Evolutionary conservation across 1,140 invertebrate species (phyloP), one percentile per base, ranked within the genome.

Genomic region (Zophobas atratus): DNA sequence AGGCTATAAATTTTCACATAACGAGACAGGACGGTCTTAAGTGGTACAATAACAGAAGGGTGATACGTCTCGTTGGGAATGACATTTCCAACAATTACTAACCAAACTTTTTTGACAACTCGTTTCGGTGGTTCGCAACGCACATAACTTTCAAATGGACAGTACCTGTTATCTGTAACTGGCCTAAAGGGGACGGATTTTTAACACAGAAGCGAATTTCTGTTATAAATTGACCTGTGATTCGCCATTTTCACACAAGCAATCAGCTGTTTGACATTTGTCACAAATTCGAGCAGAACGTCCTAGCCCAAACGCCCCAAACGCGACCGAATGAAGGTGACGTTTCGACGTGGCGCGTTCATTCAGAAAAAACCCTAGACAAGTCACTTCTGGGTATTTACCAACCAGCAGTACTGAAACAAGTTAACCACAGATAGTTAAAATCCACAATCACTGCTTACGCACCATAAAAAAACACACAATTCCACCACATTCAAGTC

Each of bases 241-340:
- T 67, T 77, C 80, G 80, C 80, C 80, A 81, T 79, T 79, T 79
- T 79, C 67, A 55, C 39, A 67, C 39, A 38, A 71, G 70, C 48
- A 77, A 76, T 79, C 75, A 77, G 75, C 75, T 79, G 75, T 77
- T 79, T 77, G 60, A 67, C 60, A 43, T 63, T 63, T 63, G 57
- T 39, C 55, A 57, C 55, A 57, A 2, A 35, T 35, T 33, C 55
- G 55, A 3, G 8, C n/a, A 67, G 20, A 67, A 39, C 60, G 39
- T 39, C 39, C 60, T 43, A 38, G n/a, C 32, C 32, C 4, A 39
- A 20, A 20, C 20, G 20, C 20, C 20, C 20, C 20, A 20, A 20
- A 20, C 20, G 20, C 20, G 20, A 20, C 20, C 20, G 20, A 20
- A 20, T 20, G 20, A 20, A 20, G 20, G 20, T 20, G 20, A 20